phyloP scores from a whole-genome alignment of 2,888 invertebrate genomes.

The Euphydryas editha region DNA sequence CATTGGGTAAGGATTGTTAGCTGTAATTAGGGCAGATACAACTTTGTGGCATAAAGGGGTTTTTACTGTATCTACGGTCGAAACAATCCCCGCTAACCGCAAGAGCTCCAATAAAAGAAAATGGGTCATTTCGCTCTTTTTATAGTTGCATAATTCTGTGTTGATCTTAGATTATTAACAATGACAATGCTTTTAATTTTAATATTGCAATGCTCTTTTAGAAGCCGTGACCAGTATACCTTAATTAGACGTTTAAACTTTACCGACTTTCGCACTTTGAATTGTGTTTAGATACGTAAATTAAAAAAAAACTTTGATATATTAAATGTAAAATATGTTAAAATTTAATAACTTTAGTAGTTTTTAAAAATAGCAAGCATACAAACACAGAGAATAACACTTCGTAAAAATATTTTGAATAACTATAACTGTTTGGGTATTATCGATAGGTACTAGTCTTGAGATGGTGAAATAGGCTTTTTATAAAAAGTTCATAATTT shows the following conservation, averaged over 20 bases:
- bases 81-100: constrained; percentile 24
- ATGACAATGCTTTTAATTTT: constrained; percentile 7
- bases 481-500: no score
- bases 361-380: no score
- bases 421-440: no score
- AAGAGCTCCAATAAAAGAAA: constrained; percentile 26
- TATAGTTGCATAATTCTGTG: constrained; percentile 9
- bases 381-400: no score
- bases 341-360: no score
- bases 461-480: no score
- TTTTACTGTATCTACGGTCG: constrained; percentile 29
- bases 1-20: constrained; percentile 36
- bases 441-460: no score
- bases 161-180: constrained; percentile 6
- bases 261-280: no score
- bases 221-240: not conserved
- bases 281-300: no score
- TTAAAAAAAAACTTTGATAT: no score
- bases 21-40: constrained; percentile 37
- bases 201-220: constrained; percentile 1
- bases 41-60: constrained; percentile 22
- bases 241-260: not conserved
- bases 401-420: no score
- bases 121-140: constrained; percentile 26
- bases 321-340: no score